Conservation (phyloP, 2,888 invertebrate species). For the Choristoneura rosaceana region DNA sequence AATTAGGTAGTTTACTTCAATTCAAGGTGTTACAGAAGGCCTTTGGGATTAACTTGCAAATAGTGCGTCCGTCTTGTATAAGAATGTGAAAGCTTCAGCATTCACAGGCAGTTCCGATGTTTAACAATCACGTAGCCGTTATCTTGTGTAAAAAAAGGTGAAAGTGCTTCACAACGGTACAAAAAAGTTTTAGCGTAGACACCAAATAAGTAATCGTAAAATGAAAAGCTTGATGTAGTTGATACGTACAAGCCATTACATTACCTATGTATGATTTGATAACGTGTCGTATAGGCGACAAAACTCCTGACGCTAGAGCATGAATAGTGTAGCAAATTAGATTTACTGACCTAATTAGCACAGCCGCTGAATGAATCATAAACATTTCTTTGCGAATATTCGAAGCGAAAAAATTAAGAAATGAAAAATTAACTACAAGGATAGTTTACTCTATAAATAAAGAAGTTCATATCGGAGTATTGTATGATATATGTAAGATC, state of each 20-base stretch:
- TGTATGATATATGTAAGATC: slow-evolving; percentile 53
- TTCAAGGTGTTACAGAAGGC: no score
- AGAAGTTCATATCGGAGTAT: slow-evolving; percentile 38
- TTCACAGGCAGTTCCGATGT: slow-evolving; percentile 15
- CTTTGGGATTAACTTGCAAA: background rate
- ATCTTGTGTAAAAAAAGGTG: slow-evolving; percentile 27
- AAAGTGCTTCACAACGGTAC: slow-evolving; percentile 23
- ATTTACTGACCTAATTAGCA: slow-evolving; percentile 48
- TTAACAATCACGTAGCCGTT: background rate
- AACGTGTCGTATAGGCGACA: background rate
- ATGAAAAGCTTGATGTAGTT: background rate
- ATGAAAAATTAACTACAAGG: background rate
- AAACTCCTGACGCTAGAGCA: slow-evolving; percentile 17
- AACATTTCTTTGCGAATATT: slow-evolving; percentile 1
- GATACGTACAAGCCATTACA: background rate
- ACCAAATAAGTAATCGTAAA: background rate
- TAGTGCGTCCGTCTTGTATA: background rate
- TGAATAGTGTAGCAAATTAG: slow-evolving; percentile 45
- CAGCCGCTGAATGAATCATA: slow-evolving; percentile 26
- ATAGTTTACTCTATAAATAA: slow-evolving; percentile 9
- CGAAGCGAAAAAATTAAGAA: background rate
- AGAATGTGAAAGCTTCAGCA: slow-evolving; percentile 23
- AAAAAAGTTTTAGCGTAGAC: slow-evolving; percentile 9
- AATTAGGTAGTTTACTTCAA: background rate
- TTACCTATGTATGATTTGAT: background rate